Conservation (phyloP, 1,140 invertebrate species). For the Drosophila ananassae region DNA sequence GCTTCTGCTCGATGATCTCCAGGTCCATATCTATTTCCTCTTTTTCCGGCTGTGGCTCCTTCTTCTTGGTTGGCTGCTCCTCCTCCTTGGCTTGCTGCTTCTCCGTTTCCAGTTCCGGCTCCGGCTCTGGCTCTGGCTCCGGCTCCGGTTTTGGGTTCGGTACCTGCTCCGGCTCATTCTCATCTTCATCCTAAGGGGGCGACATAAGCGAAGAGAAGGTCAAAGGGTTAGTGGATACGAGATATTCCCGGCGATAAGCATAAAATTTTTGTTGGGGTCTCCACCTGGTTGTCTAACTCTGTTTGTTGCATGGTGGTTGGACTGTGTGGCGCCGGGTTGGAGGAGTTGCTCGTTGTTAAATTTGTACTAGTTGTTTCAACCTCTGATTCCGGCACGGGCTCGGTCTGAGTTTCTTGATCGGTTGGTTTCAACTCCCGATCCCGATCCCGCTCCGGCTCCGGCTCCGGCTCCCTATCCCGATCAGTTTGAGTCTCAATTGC, state of each 20-base stretch:
- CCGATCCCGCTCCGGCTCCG: too few species aligned
- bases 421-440: neutral
- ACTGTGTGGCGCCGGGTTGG: neutral
- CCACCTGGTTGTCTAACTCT: slow-evolving; percentile 50
- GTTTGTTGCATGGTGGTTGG: slow-evolving; percentile 5
- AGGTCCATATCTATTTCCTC: neutral
- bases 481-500: neutral
- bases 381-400: neutral
- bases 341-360: slow-evolving; percentile 2
- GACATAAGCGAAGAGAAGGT: slow-evolving; percentile 16
- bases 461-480: neutral
- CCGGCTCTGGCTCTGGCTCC: neutral
- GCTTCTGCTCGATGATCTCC: neutral
- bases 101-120: neutral
- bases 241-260: slow-evolving; percentile 18
- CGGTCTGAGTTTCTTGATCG: neutral
- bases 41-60: neutral
- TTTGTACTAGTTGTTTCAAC: slow-evolving; percentile 18
- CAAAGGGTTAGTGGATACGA: slow-evolving; percentile 35
- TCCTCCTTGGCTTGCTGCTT: neutral
- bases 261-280: slow-evolving; percentile 12
- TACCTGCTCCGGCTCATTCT: neutral
- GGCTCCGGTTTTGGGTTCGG: neutral
- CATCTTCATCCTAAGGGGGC: slow-evolving; percentile 8
- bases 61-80: neutral